Evolutionary conservation across 2,113 vertebrate genomes (phyloP).

Genomic region (zebrafish (Danio rerio)): DNA sequence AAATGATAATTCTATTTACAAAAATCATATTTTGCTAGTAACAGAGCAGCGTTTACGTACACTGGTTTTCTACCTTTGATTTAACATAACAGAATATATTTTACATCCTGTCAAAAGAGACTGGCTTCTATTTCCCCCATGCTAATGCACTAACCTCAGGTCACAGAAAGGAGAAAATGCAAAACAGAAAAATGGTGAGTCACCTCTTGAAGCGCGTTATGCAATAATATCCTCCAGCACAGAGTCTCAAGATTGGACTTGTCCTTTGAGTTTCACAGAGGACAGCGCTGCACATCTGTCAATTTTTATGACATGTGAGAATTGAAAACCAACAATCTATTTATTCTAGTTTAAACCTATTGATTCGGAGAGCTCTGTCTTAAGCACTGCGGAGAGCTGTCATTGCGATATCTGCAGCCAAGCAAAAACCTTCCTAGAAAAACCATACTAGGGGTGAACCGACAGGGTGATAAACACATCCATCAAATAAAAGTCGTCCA

Average conservation of each 20-base stretch:
- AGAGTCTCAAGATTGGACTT: neutral
- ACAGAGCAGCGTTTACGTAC: neutral
- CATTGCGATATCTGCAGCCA: neutral
- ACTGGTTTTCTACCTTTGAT: neutral
- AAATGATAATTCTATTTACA: neutral
- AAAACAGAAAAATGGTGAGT: conserved; percentile 21
- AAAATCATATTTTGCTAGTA: neutral
- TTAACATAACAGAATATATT: neutral
- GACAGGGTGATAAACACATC: conserved; percentile 37
- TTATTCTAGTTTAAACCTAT: neutral
- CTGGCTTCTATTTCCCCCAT: neutral
- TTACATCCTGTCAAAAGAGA: neutral
- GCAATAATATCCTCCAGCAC: conserved; percentile 30
- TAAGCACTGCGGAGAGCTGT: neutral
- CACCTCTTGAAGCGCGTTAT: conserved; percentile 29
- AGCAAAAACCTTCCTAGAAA: neutral
- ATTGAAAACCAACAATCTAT: conserved; percentile 23
- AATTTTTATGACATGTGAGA: conserved; percentile 19
- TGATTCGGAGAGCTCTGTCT: neutral
- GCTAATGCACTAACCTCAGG: conserved; percentile 27
- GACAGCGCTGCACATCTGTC: neutral
- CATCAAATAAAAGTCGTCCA: conserved; percentile 28
- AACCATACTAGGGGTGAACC: neutral
- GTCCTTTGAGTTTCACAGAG: conserved; percentile 21
- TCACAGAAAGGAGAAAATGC: conserved; percentile 9